Percentiles rank a stretch among this genome's conserved stretches.
These are phyloP conservation scores for Oryzias curvinotus DNA, from an alignment of 2,113 vertebrate species.

Conservation along the genomic window DNA sequence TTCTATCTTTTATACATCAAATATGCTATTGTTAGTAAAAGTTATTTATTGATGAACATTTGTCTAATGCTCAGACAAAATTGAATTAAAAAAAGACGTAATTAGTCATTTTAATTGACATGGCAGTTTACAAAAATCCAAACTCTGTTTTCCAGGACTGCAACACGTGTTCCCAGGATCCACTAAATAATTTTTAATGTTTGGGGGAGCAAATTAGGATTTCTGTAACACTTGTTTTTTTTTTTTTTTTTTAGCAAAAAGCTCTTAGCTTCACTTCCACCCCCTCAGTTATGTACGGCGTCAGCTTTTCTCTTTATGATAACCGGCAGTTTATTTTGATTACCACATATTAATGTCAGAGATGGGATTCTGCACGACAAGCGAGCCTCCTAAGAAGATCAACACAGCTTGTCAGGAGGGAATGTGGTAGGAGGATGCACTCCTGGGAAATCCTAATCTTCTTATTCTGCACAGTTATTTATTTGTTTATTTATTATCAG, in stretches of 20 bases:
- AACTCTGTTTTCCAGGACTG: slow-evolving; percentile 7
- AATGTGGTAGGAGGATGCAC: slow-evolving; percentile 43
- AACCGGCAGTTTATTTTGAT: slow-evolving; percentile 51
- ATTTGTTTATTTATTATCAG: slow-evolving; percentile 71
- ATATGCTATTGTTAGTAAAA: too few relatives aligned
- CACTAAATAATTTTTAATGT: slow-evolving; percentile 6
- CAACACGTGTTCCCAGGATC: slow-evolving; percentile 5
- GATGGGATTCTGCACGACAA: slow-evolving; percentile 61
- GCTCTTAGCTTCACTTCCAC: slow-evolving; percentile 21
- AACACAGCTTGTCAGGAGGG: slow-evolving; percentile 48
- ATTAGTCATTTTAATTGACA: neutral
- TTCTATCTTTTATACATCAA: too few relatives aligned
- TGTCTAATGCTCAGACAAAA: too few relatives aligned
- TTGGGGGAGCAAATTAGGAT: slow-evolving; percentile 32
- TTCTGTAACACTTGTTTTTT: slow-evolving; percentile 32
- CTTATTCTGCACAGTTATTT: slow-evolving; percentile 71
- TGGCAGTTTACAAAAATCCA: slow-evolving; percentile 14
- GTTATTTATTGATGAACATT: too few relatives aligned
- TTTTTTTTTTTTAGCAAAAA: slow-evolving; percentile 3
- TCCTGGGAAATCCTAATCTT: slow-evolving; percentile 73
- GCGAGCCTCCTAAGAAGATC: slow-evolving; percentile 51
- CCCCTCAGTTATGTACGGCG: slow-evolving; percentile 8
- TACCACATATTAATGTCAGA: slow-evolving; percentile 42
- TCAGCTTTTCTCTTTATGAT: slow-evolving; percentile 30
- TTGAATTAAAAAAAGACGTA: neutral